Evolutionary conservation across 2,888 invertebrate genomes (phyloP).

Genomic region (Lasius platythorax): DNA sequence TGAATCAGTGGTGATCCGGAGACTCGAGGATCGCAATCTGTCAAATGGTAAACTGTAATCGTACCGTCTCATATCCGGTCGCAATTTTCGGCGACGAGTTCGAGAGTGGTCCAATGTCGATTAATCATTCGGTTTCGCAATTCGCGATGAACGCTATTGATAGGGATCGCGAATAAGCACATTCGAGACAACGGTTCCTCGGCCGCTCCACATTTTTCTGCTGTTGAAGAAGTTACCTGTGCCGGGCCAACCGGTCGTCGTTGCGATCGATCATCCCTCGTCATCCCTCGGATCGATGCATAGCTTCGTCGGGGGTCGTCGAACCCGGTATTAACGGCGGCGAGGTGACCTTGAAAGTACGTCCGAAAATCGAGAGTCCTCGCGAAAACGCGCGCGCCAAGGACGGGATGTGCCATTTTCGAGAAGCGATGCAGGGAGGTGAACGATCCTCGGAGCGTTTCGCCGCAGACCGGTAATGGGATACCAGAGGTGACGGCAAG

Average conservation of each 20-base stretch:
- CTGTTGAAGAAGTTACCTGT: constrained; percentile 44
- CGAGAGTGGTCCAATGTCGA: constrained; percentile 15
- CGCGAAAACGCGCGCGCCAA: constrained; percentile 49
- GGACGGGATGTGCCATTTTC: constrained; percentile 76
- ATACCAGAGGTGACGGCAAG: constrained; percentile 83
- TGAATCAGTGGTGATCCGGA: neutral
- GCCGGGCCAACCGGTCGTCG: constrained; percentile 44
- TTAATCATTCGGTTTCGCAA: neutral
- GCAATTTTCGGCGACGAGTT: neutral
- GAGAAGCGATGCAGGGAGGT: constrained; percentile 76
- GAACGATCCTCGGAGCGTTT: constrained; percentile 78
- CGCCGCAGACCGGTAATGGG: constrained; percentile 81
- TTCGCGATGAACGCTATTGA: constrained; percentile 16
- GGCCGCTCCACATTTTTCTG: constrained; percentile 58
- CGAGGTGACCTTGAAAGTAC: constrained; percentile 35
- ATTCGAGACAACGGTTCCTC: constrained; percentile 59
- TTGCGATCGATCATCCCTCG: constrained; percentile 63
- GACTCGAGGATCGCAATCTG: neutral
- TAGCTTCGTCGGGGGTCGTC: constrained; percentile 61
- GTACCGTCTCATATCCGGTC: neutral
- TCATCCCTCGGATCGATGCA: constrained; percentile 55
- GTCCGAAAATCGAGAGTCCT: constrained; percentile 71
- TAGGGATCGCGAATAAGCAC: constrained; percentile 12
- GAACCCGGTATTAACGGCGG: constrained; percentile 63
- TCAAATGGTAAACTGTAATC: constrained; percentile 6